Evolutionary conservation across 2,888 invertebrate species (phyloP), one percentile per base, ranked within the genome.

Genomic region (Caenorhabditis sp.): DNA sequence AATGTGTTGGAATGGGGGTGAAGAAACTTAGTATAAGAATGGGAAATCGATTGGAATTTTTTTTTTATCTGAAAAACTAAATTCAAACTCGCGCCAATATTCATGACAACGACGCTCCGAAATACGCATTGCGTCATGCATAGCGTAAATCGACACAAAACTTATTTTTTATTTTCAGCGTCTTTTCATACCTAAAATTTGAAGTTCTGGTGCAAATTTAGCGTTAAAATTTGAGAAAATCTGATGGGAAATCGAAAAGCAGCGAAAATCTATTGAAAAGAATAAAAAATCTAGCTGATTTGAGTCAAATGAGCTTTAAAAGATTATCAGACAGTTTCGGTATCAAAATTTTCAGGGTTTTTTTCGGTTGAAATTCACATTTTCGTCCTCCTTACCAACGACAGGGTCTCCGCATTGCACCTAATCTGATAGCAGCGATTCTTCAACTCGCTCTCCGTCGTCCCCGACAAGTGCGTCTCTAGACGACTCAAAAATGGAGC

Each of bases 361-460:
- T n/a, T 28, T 58, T 14, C 4, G 16, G 5, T 31, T 31, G 7
- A 31, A 31, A 31, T 31, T 7, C 44, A n/a, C 14, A 44, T 44
- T 44, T 44, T 44, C 16, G 10, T 6, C 6, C 19, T n/a, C 24
- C 44, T 1, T 14, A 90, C 90, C 64, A 88, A 79, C 19, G 87
- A 84, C 44, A 91, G 61, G 8, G 75, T 76, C 14, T 87, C 81
- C 2, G 69, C 51, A 66, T 87, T 83, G 28, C 87, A 85, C 16
- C 91, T 85, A 28, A 92, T 88, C 26, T 82, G 70, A 70, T 92
- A 91, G 75, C 91, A 91, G 16, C 66, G 38, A 58, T 88, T 84
- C 49, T 85, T 82, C 38, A 90, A 44, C 19, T 90, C 86, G 26
- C 69, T 54, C 5, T 82, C 83, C 6, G 75, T 84, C 51, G 76